Base-by-base conservation (phyloP, 2,797 vertebrate genomes). In the Enteromius afrohamiltoni region DNA sequence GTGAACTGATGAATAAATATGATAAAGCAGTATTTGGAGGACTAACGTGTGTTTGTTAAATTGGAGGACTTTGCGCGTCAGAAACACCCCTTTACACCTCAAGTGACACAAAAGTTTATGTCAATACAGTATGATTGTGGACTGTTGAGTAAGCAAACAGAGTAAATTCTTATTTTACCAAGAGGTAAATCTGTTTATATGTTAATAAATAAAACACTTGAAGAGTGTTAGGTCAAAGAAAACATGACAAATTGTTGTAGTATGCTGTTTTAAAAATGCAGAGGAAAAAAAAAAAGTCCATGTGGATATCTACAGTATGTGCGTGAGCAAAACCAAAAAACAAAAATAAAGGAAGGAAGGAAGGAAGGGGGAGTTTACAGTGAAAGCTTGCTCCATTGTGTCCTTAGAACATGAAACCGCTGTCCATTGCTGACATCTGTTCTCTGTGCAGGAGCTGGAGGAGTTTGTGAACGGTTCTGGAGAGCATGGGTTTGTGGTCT, bases 381-480 rank as follows among this genome's bases (percentile, higher is more conserved):
- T 65, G 55, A 65, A 37, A 78, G 16, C 31, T 26, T 70, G n/a
- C 65, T 21, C 51, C 19, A 0, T 37, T 47, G 68, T 83, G 47
- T 68, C 51, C 21, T 9, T 37, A 9, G 47, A 82, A 87, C 19
- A 78, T 87, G 62, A 40, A 69, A 47, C 23, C 8, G 26, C 45
- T 53, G 16, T 64, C 9, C 21, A 71, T 6, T 34, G 1, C 3
- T 65, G 16, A 19, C 47, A 64, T 87, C 2, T 19, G 3, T 64
- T 19, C 3, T 77, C 13, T 55, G 83, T 91, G 80, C 92, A 99
- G 98, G 97, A 99, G 55, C 93, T 98, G 55, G 91, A 97, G 90
- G 92, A 93, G 85, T 97, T 98, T n/a, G 91, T 97, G 51, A 95
- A 97, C 0, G 96, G 93, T n/a, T 99, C 98, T 1, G 97, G 97